Evolutionary conservation across 2,888 invertebrate genomes (phyloP), one percentile per base, ranked within the genome.

Genomic region (Mellilla xanthometata): DNA sequence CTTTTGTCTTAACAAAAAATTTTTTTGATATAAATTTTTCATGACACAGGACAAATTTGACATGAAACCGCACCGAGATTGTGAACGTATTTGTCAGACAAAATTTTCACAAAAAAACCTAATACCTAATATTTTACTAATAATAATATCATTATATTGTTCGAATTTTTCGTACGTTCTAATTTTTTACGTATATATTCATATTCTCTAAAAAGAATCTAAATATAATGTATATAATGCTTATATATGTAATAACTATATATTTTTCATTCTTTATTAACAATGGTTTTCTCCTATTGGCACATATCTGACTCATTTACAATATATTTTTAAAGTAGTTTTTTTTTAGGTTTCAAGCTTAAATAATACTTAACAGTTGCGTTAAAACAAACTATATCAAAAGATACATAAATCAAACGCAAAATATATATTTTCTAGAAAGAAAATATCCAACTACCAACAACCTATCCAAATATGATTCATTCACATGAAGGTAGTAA

Each of bases 201-300:
- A 45, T 51, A 45, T 54, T 54, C 54, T 54, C 52, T 56, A 58
- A 47, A 52, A 50, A 53, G 60, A 63, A 66, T 72, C 67, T 58
- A 58, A 55, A 72, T 65, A 62, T 69, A 66, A 52, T 51, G 58
- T 71, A 68, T 69, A 67, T 54, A 63, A 67, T 57, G 58, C 81
- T 84, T 86, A 87, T 85, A 77, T 65, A 87, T 85, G 82, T 86
- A 87, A 76, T 75, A 87, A 86, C 86, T 84, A 79, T 72, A 60
- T 61, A 62, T 63, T 57, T 60, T 65, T 56, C 48, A 59, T 71
- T 70, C 72, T 68, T 65, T 62, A 65, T 60, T 66, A 83, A 86
- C 80, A 83, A 81, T 73, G 71, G 72, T 75, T 77, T 73, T 71
- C 64, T 34, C 61, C 67, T 80, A 79, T 87, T 87, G 87, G 87